Percentiles rank a stretch among this genome's conserved stretches.
Evolutionary conservation across 2,797 vertebrate genomes (phyloP).

Genomic region (Falco cherrug): DNA sequence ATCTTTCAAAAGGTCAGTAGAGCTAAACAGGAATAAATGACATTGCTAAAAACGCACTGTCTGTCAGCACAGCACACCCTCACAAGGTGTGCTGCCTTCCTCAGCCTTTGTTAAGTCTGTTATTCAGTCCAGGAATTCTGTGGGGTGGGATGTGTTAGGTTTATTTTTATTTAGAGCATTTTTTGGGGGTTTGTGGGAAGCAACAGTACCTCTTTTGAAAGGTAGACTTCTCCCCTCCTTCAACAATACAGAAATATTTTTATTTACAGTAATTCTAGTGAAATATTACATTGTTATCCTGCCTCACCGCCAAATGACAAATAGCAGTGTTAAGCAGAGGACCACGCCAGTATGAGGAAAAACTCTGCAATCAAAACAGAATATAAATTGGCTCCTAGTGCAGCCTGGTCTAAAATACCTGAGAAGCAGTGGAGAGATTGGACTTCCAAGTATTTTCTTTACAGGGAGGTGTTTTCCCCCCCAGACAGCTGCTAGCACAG

Average conservation of each 20-base stretch:
- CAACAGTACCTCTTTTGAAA: background rate
- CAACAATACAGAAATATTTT: background rate
- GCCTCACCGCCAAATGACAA: background rate
- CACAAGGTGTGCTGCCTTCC: conserved; percentile 59
- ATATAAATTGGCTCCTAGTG: background rate
- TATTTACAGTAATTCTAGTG: background rate
- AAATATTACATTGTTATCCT: background rate
- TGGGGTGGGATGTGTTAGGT: background rate
- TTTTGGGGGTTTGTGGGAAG: background rate
- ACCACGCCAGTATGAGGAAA: accelerated
- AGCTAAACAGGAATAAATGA: conserved; percentile 68
- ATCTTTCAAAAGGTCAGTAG: conserved; percentile 76
- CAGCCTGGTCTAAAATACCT: background rate
- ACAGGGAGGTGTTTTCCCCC: background rate
- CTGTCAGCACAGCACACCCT: conserved; percentile 52
- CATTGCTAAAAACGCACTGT: conserved; percentile 64
- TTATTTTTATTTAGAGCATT: conserved; percentile 20
- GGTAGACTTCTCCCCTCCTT: background rate
- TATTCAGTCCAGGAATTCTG: conserved; percentile 46
- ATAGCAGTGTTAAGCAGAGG: background rate
- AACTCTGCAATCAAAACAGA: background rate
- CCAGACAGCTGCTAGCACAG: background rate
- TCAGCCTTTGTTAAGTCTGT: conserved; percentile 38
- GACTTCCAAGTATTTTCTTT: background rate
- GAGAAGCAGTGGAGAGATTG: background rate